Evolutionary conservation across 1,140 invertebrate species (phyloP).

Genomic region (Solenopsis fugax): DNA sequence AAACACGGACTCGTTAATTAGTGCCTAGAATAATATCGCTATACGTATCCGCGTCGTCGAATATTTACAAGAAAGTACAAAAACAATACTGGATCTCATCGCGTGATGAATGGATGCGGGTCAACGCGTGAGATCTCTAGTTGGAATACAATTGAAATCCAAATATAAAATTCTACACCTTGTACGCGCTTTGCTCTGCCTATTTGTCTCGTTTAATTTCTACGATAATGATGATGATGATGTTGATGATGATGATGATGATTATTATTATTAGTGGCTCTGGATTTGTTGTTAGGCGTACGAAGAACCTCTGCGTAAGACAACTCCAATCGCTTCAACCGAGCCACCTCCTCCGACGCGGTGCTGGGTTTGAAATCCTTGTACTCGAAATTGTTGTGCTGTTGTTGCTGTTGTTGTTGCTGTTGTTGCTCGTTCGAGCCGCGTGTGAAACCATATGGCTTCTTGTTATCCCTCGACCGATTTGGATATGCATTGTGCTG

Average conservation of each 20-base stretch:
- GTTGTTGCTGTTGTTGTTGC: constrained; percentile 64
- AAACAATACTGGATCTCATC: constrained; percentile 50
- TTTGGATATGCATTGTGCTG: constrained; percentile 88
- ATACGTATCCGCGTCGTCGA: constrained; percentile 13
- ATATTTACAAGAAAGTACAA: constrained; percentile 54
- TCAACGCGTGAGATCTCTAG: constrained; percentile 14
- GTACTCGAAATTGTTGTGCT: constrained; percentile 75
- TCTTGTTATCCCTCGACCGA: constrained; percentile 87
- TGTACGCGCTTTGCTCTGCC: not conserved
- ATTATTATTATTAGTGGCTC: constrained; percentile 71
- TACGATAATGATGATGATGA: constrained; percentile 68
- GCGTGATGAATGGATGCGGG: not conserved
- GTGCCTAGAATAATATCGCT: constrained; percentile 42
- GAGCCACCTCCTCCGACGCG: constrained; percentile 93
- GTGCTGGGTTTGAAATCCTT: constrained; percentile 91
- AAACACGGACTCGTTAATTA: constrained; percentile 16
- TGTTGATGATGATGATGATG: constrained; percentile 39
- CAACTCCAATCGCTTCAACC: constrained; percentile 92
- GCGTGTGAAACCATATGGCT: constrained; percentile 78
- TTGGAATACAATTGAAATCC: constrained; percentile 16
- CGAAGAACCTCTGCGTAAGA: constrained; percentile 94
- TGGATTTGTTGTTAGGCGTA: constrained; percentile 89
- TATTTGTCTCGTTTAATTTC: constrained; percentile 67
- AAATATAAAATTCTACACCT: constrained; percentile 43
- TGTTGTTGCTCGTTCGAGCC: constrained; percentile 68